A percentile compares a stretch with the other conserved stretches of the same genome.
phyloP scores from a whole-genome alignment of 1,140 invertebrate genomes.

The Hirudo medicinalis region DNA sequence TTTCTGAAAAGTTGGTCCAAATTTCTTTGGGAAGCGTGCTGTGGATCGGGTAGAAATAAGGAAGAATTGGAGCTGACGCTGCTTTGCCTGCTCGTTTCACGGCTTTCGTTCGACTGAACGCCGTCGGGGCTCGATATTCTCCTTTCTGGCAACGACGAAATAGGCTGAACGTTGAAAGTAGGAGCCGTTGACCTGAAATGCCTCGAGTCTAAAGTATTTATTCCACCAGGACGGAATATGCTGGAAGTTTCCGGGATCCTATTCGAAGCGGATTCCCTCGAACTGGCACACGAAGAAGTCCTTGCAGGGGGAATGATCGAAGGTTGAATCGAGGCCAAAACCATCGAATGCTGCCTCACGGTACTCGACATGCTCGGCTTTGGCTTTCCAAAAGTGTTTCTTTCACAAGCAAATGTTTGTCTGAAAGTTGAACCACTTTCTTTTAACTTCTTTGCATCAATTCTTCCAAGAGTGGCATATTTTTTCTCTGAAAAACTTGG shows the following conservation, averaged over 20 bases:
- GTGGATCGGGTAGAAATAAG: background rate
- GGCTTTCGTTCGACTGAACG: background rate
- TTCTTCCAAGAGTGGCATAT: background rate
- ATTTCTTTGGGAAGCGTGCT: conserved; percentile 23
- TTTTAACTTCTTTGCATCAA: background rate
- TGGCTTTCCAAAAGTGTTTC: background rate
- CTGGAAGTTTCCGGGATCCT: background rate
- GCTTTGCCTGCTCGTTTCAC: conserved; percentile 12
- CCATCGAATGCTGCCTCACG: background rate
- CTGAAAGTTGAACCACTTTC: too few species aligned
- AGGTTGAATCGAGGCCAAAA: too few species aligned
- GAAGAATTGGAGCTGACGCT: conserved; percentile 15
- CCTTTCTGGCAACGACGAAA: background rate
- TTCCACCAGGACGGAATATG: background rate
- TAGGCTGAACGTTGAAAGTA: background rate
- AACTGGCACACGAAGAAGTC: background rate
- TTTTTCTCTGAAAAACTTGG: conserved; percentile 8
- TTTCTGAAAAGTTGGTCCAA: conserved; percentile 41
- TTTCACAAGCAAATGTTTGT: background rate
- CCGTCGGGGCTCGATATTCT: background rate
- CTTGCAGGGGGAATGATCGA: conserved; percentile 1
- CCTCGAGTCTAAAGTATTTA: background rate
- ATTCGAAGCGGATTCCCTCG: background rate
- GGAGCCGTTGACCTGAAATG: background rate
- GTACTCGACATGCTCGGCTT: background rate